Percentiles rank a stretch among this genome's conserved stretches.
Evolutionary conservation across 2,113 vertebrate species (phyloP).

Genomic region (Zosterops japonicus): DNA sequence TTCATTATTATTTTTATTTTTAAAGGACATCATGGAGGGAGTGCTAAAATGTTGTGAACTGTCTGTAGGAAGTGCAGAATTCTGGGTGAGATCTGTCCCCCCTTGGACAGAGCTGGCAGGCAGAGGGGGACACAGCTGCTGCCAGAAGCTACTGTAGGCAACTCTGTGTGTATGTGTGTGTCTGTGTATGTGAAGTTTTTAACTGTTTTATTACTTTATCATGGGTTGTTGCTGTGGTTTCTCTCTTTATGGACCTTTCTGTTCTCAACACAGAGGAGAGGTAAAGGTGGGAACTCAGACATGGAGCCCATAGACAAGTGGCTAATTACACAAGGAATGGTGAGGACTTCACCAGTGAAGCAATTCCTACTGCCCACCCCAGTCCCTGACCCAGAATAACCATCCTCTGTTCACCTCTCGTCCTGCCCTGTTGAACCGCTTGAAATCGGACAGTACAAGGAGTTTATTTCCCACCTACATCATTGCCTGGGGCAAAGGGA

Average conservation of each 20-base stretch:
- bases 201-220: constrained; percentile 42
- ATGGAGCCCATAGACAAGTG: constrained; percentile 99
- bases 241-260: constrained; percentile 79
- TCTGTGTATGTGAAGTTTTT: not conserved
- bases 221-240: constrained; percentile 74
- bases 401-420: constrained; percentile 47
- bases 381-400: constrained; percentile 58
- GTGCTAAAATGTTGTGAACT: not conserved
- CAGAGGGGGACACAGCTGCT: not conserved
- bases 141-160: not conserved
- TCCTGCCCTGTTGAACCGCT: constrained; percentile 57
- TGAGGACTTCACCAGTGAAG: constrained; percentile 86
- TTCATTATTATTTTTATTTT: not conserved
- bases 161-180: not conserved
- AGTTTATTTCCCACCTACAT: constrained; percentile 9
- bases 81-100: not conserved
- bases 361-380: constrained; percentile 64
- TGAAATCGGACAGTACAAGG: constrained; percentile 72
- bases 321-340: constrained; percentile 99
- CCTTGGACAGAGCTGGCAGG: not conserved
- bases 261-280: constrained; percentile 91
- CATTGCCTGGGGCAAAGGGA: constrained; percentile 19
- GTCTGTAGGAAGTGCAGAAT: constrained; percentile 5
- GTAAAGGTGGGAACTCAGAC: constrained; percentile 89
- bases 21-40: not conserved